Evolutionary conservation across 2,888 invertebrate species (phyloP), one percentile per base, ranked within the genome.

Genomic region (Drosophila quinaria): DNA sequence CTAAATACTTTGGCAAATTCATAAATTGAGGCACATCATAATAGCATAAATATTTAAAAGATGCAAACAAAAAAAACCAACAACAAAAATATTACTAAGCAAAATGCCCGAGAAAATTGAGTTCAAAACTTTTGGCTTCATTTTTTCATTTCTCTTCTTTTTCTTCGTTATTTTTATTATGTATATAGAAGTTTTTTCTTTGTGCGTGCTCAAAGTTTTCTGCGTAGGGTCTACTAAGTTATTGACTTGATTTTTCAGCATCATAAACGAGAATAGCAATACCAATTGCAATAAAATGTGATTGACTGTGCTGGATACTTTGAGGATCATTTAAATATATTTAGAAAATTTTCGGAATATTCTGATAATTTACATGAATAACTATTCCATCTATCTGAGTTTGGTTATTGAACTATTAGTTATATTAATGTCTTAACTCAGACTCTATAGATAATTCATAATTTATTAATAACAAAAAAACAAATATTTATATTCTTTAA

Each of bases 1-100:
- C 88, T 86, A 86, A 86, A 88, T 86, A 88, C 86, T 88, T 86
- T 80, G 81, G 71, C 80, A 83, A 86, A 86, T 88, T 86, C 88
- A 86, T 87, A 85, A 85, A 85, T 87, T 85, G 74, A 75, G 80
- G 81, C 83, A 73, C 70, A 76, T 74, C 80, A 69, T 80, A 73
- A 82, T 77, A 74, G 69, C 82, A 81, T 85, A 87, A 85, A 85
- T 85, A 85, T 87, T 85, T 87, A 68, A 85, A 82, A 74, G 69
- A 77, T 65, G 70, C 65, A 62, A 70, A 60, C 63, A 44, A 61
- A 69, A 51, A 50, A 63, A 61, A 58, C 65, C 67, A 79, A 62
- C 64, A 1, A 25, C 5, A 55, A 47, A 64, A 56, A 25, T 25
- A 76, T 79, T 66, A 44, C 69, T 59, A 67, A 76, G 55, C 65